Evolutionary conservation across 2,113 vertebrate genomes (phyloP).

Genomic region (Glaucomys volans): DNA sequence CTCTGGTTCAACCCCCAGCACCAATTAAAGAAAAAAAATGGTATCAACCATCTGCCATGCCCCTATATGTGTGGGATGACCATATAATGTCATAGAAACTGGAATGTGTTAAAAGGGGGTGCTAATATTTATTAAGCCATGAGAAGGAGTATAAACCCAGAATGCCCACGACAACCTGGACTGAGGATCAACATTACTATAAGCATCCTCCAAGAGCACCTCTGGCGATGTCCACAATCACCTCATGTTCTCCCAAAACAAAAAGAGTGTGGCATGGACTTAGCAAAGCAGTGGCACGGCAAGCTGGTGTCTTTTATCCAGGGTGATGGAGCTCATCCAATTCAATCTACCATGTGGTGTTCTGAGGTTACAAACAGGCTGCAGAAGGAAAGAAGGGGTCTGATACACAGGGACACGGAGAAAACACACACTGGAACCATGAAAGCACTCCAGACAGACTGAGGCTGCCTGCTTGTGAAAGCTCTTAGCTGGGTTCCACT

Average conservation of each 20-base stretch:
- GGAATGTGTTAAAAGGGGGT: neutral
- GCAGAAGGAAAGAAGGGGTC: neutral
- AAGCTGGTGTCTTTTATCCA: neutral
- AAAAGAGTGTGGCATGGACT: neutral
- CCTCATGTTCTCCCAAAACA: neutral
- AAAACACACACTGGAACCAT: fast-evolving
- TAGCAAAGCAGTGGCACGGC: neutral
- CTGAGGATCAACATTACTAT: neutral
- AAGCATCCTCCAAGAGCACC: neutral
- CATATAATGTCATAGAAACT: neutral
- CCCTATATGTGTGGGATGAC: neutral
- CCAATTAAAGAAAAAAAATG: neutral
- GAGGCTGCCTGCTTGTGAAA: neutral
- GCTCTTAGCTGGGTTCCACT: neutral
- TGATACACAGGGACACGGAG: neutral
- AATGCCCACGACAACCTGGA: neutral
- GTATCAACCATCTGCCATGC: neutral
- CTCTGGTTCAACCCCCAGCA: no score
- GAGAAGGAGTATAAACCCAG: neutral
- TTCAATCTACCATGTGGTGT: neutral
- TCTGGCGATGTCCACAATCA: neutral
- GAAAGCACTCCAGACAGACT: neutral
- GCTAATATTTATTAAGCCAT: neutral
- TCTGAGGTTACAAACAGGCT: neutral
- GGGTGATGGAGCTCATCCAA: neutral